A percentile compares a stretch with the other conserved stretches of the same genome.
Conservation (phyloP, 2,797 vertebrate species). For the Anabacerthia variegaticeps region DNA sequence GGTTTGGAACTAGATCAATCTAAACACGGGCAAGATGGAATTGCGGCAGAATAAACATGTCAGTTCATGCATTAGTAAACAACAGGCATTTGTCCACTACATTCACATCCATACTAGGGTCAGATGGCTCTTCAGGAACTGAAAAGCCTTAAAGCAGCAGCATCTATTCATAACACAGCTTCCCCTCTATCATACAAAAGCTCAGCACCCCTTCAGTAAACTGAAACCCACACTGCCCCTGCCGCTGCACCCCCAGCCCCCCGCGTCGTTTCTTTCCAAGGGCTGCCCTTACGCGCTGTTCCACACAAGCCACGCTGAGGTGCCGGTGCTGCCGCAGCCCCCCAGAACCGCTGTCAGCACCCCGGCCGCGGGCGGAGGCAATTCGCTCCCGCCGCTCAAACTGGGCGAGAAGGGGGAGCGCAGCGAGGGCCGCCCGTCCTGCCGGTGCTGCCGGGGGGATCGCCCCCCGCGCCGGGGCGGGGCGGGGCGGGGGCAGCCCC, state of each 20-base stretch:
- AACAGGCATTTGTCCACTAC: not conserved
- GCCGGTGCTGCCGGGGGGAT: too few species aligned
- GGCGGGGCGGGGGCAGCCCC: too few species aligned
- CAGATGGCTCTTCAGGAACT: not conserved
- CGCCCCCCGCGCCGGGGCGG: not conserved
- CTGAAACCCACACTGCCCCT: not conserved
- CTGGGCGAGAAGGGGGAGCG: rapidly evolving
- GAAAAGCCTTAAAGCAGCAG: not conserved
- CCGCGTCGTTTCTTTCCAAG: not conserved
- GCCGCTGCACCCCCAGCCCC: not conserved
- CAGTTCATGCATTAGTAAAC: not conserved
- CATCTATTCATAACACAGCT: not conserved
- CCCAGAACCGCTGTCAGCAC: rapidly evolving
- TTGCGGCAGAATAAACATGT: not conserved
- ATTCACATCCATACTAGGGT: not conserved
- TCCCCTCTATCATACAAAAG: not conserved
- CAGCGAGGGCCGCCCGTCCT: not conserved
- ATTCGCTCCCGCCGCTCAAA: not conserved
- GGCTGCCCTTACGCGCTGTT: rapidly evolving
- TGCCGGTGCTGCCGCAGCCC: not conserved
- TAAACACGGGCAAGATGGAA: not conserved
- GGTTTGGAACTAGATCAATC: not conserved
- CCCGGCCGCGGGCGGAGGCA: too few species aligned
- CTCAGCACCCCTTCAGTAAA: not conserved
- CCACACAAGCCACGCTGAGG: not conserved